Conservation (phyloP, 2,113 vertebrate genomes). For the Lagenorhynchus albirostris region DNA sequence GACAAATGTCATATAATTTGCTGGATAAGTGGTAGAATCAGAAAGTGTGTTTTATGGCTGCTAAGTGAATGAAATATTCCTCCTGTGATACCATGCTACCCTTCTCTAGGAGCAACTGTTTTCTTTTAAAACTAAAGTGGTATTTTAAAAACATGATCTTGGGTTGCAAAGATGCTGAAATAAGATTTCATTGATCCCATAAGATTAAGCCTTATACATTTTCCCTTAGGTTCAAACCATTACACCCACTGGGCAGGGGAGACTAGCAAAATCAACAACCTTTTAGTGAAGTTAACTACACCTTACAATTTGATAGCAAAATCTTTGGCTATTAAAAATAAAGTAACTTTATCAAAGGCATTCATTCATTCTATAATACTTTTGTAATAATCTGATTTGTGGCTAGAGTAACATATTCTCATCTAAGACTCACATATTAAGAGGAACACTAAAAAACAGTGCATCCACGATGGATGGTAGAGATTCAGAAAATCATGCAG, state of each 20-base stretch:
- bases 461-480: too few species aligned
- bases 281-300: neutral
- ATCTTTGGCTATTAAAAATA: neutral
- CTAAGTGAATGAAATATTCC: neutral
- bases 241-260: neutral
- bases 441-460: neutral
- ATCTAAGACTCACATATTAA: neutral
- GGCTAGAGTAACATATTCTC: neutral
- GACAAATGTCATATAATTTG: neutral
- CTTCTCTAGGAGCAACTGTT: neutral
- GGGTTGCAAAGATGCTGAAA: neutral
- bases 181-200: neutral
- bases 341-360: neutral
- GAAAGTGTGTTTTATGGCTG: neutral
- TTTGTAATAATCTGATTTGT: neutral
- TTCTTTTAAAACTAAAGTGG: neutral
- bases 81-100: neutral
- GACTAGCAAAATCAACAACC: neutral
- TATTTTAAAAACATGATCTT: neutral
- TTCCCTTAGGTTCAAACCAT: neutral
- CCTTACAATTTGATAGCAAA: neutral
- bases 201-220: neutral
- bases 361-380: neutral
- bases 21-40: neutral
- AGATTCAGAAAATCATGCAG: neutral